Evolutionary conservation across 1,140 invertebrate genomes (phyloP).

Genomic region (Cydia amplana): DNA sequence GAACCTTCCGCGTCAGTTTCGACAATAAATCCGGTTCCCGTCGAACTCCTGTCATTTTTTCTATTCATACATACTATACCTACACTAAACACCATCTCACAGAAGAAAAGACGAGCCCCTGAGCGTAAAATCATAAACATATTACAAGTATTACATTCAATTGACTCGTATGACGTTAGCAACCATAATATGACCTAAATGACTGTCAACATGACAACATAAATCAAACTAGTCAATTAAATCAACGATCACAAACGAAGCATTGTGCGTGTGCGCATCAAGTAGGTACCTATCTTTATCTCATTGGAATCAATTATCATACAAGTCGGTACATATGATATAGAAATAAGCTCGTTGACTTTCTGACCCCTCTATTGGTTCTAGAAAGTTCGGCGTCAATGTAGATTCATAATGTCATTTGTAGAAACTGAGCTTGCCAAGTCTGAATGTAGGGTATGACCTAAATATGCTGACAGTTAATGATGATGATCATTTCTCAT

Average conservation of each 20-base stretch:
- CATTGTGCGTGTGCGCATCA: constrained; percentile 31
- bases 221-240: constrained; percentile 8
- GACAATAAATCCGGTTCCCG: no score
- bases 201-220: constrained; percentile 4
- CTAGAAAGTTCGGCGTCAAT: constrained; percentile 56
- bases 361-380: constrained; percentile 51
- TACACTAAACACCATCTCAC: no score
- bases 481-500: not conserved
- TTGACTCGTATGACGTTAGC: not conserved
- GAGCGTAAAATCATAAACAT: not conserved
- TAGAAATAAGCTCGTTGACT: constrained; percentile 58
- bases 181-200: not conserved
- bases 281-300: constrained; percentile 44
- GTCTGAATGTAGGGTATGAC: constrained; percentile 5
- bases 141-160: not conserved
- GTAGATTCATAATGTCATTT: not conserved
- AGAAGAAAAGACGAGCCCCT: not conserved
- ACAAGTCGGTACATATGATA: constrained; percentile 53
- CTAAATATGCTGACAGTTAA: constrained; percentile 12
- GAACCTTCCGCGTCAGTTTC: no score
- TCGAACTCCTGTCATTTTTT: no score
- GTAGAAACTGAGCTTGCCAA: not conserved
- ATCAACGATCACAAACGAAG: constrained; percentile 14
- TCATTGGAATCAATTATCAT: constrained; percentile 51
- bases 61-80: no score